A percentile compares a stretch with the other conserved stretches of the same genome.
Conservation (phyloP, 2,113 vertebrate genomes). For the Grantiella picta region DNA sequence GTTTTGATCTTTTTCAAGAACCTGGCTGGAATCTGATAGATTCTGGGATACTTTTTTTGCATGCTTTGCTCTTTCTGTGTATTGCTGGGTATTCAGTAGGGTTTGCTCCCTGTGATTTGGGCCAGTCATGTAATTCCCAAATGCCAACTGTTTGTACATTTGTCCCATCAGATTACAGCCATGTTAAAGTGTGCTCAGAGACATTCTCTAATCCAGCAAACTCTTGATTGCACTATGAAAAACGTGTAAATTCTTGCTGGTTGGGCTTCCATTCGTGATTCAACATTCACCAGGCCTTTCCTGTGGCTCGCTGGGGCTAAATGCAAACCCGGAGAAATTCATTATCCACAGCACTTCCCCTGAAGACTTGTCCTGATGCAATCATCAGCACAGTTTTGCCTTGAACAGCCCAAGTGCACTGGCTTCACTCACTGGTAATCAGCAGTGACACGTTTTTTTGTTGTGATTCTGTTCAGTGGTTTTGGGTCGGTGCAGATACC, state of each 20-base stretch:
- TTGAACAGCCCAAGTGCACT: neutral
- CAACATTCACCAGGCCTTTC: neutral
- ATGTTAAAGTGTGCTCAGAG: neutral
- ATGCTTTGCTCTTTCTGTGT: neutral
- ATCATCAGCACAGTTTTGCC: neutral
- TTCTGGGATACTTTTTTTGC: neutral
- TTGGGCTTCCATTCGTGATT: neutral
- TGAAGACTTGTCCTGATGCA: neutral
- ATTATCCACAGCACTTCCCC: neutral
- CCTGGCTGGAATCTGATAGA: neutral
- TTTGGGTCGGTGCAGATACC: neutral
- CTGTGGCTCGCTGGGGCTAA: neutral
- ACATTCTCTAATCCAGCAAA: neutral
- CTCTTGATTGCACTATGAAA: neutral
- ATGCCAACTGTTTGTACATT: neutral
- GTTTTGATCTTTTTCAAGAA: constrained; percentile 8
- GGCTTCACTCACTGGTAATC: neutral
- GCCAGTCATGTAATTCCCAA: neutral
- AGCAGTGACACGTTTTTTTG: neutral
- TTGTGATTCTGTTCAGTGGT: neutral
- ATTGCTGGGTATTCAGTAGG: neutral
- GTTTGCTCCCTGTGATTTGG: neutral
- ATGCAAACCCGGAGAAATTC: neutral
- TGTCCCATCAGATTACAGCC: neutral
- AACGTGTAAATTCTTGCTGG: neutral